Conservation (phyloP, 1,140 invertebrate species). For the Caenorhabditis elegans region DNA sequence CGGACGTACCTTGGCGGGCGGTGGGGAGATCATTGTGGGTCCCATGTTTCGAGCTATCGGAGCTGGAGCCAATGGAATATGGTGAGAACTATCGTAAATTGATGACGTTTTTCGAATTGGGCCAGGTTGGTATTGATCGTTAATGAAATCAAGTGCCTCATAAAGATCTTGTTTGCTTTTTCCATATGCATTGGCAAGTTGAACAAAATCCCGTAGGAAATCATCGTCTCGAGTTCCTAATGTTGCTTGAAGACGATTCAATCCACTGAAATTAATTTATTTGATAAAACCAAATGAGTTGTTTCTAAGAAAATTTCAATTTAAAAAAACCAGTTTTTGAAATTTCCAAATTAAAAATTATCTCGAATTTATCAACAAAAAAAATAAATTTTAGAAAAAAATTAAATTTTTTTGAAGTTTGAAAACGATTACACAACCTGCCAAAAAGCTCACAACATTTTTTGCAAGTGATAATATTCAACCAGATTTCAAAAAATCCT, state of each 20-base stretch:
- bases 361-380: no score
- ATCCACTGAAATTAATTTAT: background rate
- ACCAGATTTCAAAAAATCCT: no score
- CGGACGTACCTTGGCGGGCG: background rate
- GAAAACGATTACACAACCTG: no score
- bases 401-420: no score
- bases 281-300: no score
- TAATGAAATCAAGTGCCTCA: background rate
- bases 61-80: background rate
- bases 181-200: conserved; percentile 63
- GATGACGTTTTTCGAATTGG: conserved; percentile 7
- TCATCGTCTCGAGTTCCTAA: conserved; percentile 51
- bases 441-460: no score
- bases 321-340: no score
- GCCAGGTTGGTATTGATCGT: background rate
- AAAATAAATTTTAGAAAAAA: no score
- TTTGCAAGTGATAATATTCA: no score
- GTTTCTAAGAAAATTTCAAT: background rate
- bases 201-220: conserved; percentile 60
- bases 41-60: background rate
- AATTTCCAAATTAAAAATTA: no score
- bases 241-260: background rate
- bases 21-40: background rate
- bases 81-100: background rate
- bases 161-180: conserved; percentile 61